These are phyloP conservation scores for Thaumetopoea pityocampa DNA, from an alignment of 1,140 invertebrate species.

Conservation along the genomic window DNA sequence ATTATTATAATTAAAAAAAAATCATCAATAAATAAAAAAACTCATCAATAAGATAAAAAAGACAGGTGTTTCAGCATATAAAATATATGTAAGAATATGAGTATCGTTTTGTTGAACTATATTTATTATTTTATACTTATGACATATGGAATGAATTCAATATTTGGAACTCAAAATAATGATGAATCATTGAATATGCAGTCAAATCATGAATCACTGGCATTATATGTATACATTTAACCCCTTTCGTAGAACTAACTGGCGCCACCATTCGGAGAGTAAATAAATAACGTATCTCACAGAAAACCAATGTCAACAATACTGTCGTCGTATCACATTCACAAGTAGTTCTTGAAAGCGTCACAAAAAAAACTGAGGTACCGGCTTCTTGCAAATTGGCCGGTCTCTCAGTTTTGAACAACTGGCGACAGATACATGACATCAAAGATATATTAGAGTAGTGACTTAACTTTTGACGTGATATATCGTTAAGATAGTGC, in stretches of 20 bases:
- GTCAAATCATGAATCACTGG: slow-evolving; percentile 2
- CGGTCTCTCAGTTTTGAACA: slow-evolving; percentile 1
- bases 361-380: slow-evolving; percentile 8
- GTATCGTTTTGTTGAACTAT: too few species aligned
- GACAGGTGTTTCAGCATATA: too few species aligned
- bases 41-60: too few species aligned
- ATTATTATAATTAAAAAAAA: too few species aligned
- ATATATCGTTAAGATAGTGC: too few species aligned
- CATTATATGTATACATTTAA: slow-evolving; percentile 1
- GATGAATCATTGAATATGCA: slow-evolving; percentile 1
- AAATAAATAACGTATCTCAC: too few species aligned
- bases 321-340: slow-evolving; percentile 8
- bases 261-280: slow-evolving; percentile 10
- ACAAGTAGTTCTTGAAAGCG: slow-evolving; percentile 12
- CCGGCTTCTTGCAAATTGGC: slow-evolving; percentile 10
- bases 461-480: too few species aligned
- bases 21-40: too few species aligned
- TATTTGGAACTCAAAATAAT: too few species aligned
- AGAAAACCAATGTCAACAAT: slow-evolving; percentile 3
- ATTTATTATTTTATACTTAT: too few species aligned
- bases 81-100: too few species aligned
- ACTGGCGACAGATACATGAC: slow-evolving; percentile 11
- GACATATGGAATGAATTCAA: too few species aligned
- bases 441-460: slow-evolving; percentile 3
- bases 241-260: not conserved